These are phyloP conservation scores for Thymelicus sylvestris DNA, from an alignment of 2,888 invertebrate genomes.

Conservation along the genomic window DNA sequence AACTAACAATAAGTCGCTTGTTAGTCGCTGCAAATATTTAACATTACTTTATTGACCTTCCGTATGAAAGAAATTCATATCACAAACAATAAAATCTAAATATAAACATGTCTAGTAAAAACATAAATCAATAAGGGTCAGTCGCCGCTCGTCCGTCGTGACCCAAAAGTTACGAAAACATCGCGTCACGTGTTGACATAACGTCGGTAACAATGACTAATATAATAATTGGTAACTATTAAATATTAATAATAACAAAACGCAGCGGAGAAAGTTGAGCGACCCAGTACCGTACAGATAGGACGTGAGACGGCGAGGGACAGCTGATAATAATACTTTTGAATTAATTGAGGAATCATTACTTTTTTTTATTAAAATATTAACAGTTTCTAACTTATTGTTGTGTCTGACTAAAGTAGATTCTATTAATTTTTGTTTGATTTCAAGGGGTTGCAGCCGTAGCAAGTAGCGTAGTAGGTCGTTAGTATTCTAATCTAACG, in stretches of 20 bases:
- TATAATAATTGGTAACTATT: not conserved
- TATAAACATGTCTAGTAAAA: too few species aligned
- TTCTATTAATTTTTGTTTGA: too few species aligned
- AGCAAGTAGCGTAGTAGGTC: too few species aligned
- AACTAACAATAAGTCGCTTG: too few species aligned
- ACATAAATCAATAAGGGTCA: not conserved
- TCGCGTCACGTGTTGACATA: constrained; percentile 12
- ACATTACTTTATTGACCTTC: not conserved
- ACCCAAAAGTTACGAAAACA: constrained; percentile 17
- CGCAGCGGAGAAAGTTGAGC: constrained; percentile 13
- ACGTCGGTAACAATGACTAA: not conserved
- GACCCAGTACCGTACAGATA: constrained; percentile 15
- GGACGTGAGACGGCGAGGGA: not conserved
- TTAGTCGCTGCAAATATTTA: too few species aligned
- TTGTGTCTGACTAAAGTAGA: too few species aligned
- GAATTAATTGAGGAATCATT: not conserved
- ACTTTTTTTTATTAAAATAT: not conserved
- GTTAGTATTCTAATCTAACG: too few species aligned
- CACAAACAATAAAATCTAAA: not conserved
- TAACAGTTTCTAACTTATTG: too few species aligned
- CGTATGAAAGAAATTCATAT: not conserved
- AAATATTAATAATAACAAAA: constrained; percentile 4
- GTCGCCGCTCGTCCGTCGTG: constrained; percentile 11
- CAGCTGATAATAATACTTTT: not conserved
- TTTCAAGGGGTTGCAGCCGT: too few species aligned